These are phyloP conservation scores for Schizopygopsis malacanthus DNA, from an alignment of 2,797 vertebrate species.

Conservation along the genomic window DNA sequence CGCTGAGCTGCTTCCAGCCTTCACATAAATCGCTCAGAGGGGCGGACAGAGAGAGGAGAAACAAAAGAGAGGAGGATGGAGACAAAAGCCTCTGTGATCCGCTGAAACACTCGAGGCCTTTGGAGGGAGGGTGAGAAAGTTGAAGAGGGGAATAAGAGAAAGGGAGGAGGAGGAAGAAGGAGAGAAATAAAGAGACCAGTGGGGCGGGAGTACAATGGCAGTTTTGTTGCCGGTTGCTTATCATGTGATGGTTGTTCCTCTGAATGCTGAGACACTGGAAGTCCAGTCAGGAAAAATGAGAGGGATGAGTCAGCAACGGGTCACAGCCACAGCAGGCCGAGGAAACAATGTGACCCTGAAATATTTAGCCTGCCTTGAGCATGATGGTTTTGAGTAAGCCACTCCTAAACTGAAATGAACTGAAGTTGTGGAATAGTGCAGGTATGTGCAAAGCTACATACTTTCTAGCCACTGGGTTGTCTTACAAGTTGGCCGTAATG, in stretches of 20 bases:
- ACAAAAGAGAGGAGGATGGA: constrained; percentile 59
- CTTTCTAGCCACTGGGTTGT: neutral
- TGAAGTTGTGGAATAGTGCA: neutral
- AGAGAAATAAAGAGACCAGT: constrained; percentile 17
- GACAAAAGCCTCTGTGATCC: constrained; percentile 72
- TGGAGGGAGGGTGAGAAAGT: constrained; percentile 39
- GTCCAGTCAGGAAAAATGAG: constrained; percentile 57
- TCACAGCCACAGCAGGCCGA: constrained; percentile 44
- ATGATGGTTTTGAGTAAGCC: neutral
- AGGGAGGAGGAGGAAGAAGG: constrained; percentile 41
- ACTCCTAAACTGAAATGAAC: neutral
- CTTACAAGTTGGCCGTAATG: neutral
- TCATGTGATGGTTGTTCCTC: constrained; percentile 61
- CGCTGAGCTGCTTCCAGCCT: constrained; percentile 21
- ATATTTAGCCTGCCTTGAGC: constrained; percentile 29
- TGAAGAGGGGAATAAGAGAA: constrained; percentile 34
- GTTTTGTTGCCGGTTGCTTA: constrained; percentile 69
- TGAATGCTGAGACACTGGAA: constrained; percentile 64
- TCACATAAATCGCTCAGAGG: constrained; percentile 29
- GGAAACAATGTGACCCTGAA: constrained; percentile 20
- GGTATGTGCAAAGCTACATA: neutral
- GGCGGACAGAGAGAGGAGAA: constrained; percentile 40
- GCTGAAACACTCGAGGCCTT: constrained; percentile 67
- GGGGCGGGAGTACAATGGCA: constrained; percentile 65
- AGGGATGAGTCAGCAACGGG: constrained; percentile 49